These are phyloP conservation scores for Albula glossodonta DNA, from an alignment of 2,113 vertebrate genomes.

Conservation along the genomic window DNA sequence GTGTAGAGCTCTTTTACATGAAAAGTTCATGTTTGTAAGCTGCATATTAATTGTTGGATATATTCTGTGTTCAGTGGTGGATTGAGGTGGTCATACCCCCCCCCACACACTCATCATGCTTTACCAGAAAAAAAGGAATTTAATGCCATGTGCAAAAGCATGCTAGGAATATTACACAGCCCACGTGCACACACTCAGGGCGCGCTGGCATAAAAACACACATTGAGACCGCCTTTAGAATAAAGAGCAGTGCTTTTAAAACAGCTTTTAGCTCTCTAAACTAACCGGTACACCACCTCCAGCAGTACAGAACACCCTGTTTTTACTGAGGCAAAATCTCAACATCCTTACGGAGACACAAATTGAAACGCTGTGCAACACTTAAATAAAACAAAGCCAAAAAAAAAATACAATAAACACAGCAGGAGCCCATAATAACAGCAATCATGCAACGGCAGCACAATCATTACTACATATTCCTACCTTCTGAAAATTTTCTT, in stretches of 20 bases:
- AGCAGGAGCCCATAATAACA: too few relatives aligned
- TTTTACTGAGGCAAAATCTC: too few relatives aligned
- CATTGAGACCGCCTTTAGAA: background rate
- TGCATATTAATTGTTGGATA: background rate
- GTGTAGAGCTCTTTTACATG: too few relatives aligned
- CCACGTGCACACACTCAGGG: conserved; percentile 4
- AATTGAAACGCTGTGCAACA: background rate
- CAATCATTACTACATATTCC: conserved; percentile 2
- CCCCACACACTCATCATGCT: conserved; percentile 14
- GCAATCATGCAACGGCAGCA: background rate
- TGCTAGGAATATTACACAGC: conserved; percentile 12
- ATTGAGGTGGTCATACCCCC: background rate
- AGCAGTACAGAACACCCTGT: background rate
- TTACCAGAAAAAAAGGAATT: conserved; percentile 7
- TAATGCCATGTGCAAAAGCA: background rate
- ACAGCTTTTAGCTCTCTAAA: conserved; percentile 1
- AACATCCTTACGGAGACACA: background rate
- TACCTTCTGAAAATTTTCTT: background rate
- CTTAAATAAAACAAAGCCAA: conserved; percentile 1
- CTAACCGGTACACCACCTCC: background rate
- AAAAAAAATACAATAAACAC: background rate
- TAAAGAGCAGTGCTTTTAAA: background rate
- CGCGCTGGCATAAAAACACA: background rate
- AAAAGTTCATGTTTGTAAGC: too few relatives aligned
- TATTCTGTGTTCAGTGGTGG: background rate